These are phyloP conservation scores for Pachyramphus minor DNA, from an alignment of 2,113 vertebrate species.

Conservation along the genomic window DNA sequence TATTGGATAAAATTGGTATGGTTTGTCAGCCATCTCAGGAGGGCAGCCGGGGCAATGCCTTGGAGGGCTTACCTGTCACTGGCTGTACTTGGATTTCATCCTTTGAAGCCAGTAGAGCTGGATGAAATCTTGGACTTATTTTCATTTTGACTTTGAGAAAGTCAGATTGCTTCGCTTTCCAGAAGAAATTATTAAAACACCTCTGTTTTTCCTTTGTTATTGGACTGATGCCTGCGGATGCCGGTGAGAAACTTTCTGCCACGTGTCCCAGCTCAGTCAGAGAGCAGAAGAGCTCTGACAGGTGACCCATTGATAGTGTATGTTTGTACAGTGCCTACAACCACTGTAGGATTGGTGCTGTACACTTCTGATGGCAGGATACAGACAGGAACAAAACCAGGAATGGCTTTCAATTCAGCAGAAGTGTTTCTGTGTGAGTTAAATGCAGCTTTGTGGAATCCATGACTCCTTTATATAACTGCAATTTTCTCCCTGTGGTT, in stretches of 20 bases:
- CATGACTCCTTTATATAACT: neutral
- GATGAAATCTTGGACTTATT: neutral
- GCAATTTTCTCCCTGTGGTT: neutral
- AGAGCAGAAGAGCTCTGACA: neutral
- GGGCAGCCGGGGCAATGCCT: neutral
- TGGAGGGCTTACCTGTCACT: neutral
- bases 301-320: neutral
- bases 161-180: neutral
- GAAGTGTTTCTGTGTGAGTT: neutral
- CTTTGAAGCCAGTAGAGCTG: neutral
- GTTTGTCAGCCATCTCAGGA: neutral
- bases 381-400: neutral
- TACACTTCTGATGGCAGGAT: neutral
- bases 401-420: neutral
- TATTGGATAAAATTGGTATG: neutral
- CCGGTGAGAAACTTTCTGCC: neutral
- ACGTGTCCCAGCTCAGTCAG: fast-evolving
- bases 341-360: neutral
- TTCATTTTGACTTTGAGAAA: neutral
- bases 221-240: neutral
- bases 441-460: neutral
- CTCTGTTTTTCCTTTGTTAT: neutral
- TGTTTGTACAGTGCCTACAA: neutral
- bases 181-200: neutral
- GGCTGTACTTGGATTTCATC: neutral